A percentile compares a stretch with the other conserved stretches of the same genome.
Conservation (phyloP, 1,140 invertebrate species). For the Frieseomelitta varia region DNA sequence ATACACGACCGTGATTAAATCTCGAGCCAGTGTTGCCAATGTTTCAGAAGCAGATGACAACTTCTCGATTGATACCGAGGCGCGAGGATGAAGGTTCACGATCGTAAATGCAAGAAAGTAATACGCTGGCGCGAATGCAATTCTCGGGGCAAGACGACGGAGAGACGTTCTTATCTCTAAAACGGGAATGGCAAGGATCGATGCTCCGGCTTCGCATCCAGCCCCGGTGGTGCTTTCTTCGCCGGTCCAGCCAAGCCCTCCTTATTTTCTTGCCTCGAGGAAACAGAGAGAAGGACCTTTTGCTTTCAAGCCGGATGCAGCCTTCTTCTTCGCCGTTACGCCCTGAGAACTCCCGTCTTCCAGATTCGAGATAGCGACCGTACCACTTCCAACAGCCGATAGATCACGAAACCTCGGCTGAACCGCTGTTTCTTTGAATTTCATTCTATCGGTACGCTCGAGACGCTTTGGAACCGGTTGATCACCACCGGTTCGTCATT, state of each 20-base stretch:
- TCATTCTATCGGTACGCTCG: neutral
- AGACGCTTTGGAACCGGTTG: neutral
- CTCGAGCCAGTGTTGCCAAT: neutral
- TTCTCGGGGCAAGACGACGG: slow-evolving; percentile 50
- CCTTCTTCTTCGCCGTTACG: slow-evolving; percentile 10
- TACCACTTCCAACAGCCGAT: slow-evolving; percentile 36
- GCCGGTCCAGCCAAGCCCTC: slow-evolving; percentile 36
- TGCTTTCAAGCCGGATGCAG: slow-evolving; percentile 23
- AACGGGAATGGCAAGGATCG: slow-evolving; percentile 64
- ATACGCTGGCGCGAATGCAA: slow-evolving; percentile 45
- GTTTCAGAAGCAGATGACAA: slow-evolving; percentile 28
- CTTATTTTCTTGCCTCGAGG: slow-evolving; percentile 57
- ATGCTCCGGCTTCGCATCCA: slow-evolving; percentile 47
- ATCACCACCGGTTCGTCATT: neutral
- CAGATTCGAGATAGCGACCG: slow-evolving; percentile 31
- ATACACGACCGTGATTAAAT: slow-evolving; percentile 28
- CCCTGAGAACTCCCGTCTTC: slow-evolving; percentile 5
- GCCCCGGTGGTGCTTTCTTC: slow-evolving; percentile 32
- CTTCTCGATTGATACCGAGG: neutral
- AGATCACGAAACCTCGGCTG: slow-evolving; percentile 27
- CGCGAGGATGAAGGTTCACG: neutral
- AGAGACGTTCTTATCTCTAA: slow-evolving; percentile 60
- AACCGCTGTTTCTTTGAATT: slow-evolving; percentile 18
- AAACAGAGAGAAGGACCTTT: slow-evolving; percentile 35
- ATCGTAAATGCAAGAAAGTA: slow-evolving; percentile 49